phyloP scores from a whole-genome alignment of 2,797 vertebrate species.

The Sitta carolinensis region DNA sequence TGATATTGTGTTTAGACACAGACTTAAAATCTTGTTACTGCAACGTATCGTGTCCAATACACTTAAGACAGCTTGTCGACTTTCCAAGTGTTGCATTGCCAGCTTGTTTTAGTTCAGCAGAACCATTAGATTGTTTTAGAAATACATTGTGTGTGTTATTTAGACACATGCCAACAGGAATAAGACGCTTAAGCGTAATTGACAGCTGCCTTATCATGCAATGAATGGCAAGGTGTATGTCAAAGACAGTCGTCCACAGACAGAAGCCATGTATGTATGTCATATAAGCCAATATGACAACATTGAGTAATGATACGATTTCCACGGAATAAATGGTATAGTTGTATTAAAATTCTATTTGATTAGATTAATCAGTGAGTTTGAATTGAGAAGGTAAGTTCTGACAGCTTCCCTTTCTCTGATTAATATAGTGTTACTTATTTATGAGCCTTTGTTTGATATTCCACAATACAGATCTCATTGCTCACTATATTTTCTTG shows the following conservation, averaged over 20 bases:
- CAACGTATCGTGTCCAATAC: neutral
- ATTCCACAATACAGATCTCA: neutral
- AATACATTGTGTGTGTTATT: neutral
- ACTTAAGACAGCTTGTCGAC: neutral
- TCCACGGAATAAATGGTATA: neutral
- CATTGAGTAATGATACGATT: neutral
- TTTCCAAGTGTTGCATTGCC: neutral
- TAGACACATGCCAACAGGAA: neutral
- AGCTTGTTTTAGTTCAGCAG: constrained; percentile 5
- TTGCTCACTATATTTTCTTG: neutral
- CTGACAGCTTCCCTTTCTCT: neutral
- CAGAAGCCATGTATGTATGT: neutral
- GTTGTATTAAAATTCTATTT: neutral
- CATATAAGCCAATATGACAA: no score
- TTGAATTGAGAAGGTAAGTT: neutral
- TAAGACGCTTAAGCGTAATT: neutral
- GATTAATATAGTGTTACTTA: neutral
- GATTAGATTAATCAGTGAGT: neutral
- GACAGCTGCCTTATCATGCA: neutral
- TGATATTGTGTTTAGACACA: neutral
- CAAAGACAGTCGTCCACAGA: neutral
- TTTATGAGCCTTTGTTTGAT: neutral
- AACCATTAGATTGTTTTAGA: neutral
- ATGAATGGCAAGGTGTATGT: neutral
- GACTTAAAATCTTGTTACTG: neutral